phyloP scores from a whole-genome alignment of 2,113 vertebrate species.

The Carassius gibelio region DNA sequence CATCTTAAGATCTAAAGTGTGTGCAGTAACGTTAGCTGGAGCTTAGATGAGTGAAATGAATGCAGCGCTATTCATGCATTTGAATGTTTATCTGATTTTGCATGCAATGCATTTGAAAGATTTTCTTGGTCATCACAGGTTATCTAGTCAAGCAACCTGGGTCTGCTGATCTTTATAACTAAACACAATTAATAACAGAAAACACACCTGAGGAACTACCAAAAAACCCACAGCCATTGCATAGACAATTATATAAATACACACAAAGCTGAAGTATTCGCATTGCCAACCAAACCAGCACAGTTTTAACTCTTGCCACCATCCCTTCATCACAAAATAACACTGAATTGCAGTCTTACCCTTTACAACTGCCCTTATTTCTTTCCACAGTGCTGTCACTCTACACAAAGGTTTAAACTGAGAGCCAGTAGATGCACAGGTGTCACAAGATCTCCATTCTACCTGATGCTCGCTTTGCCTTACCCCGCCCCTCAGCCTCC shows the following conservation, averaged over 20 bases:
- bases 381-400: slow-evolving; percentile 18
- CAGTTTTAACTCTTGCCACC: neutral
- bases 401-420: slow-evolving; percentile 22
- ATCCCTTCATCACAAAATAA: neutral
- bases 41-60: neutral
- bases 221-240: no score
- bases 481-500: slow-evolving; percentile 71
- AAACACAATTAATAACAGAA: neutral
- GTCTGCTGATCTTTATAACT: neutral
- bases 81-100: neutral
- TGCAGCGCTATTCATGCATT: neutral
- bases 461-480: slow-evolving; percentile 86
- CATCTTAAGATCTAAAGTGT: neutral
- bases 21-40: neutral
- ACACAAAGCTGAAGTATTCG: neutral
- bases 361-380: slow-evolving; percentile 28
- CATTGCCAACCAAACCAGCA: neutral
- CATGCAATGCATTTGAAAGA: neutral
- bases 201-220: neutral
- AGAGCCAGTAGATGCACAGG: slow-evolving; percentile 48
- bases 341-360: slow-evolving; percentile 26
- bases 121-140: neutral
- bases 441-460: slow-evolving; percentile 80
- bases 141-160: neutral
- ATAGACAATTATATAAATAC: neutral